phyloP scores from a whole-genome alignment of 2,113 vertebrate genomes.

The Lagopus leucura region DNA sequence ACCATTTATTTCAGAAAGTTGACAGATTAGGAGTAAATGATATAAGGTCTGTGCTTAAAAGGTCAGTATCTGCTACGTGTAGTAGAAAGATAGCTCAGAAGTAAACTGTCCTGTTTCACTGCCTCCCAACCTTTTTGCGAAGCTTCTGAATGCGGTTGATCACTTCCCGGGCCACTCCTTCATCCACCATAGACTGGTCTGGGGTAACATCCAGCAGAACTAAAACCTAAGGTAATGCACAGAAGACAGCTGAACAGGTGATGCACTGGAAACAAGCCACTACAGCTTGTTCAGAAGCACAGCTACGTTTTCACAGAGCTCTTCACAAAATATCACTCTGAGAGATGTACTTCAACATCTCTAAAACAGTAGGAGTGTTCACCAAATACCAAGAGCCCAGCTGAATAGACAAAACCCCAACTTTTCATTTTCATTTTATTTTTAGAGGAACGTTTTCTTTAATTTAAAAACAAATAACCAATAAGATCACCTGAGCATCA shows the following conservation, averaged over 20 bases:
- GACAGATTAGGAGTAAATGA: neutral
- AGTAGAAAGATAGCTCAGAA: neutral
- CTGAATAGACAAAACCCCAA: neutral
- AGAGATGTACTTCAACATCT: neutral
- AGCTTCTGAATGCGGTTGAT: conserved; percentile 99
- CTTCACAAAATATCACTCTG: rapidly evolving
- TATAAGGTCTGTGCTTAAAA: neutral
- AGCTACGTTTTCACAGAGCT: neutral
- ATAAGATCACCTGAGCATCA: conserved; percentile 87
- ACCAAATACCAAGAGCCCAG: neutral
- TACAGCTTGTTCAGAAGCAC: neutral
- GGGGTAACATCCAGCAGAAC: conserved; percentile 92
- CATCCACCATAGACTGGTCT: conserved; percentile 95
- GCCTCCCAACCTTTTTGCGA: conserved; percentile 90
- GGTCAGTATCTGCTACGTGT: neutral
- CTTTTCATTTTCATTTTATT: neutral
- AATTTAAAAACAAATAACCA: neutral
- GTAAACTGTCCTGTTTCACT: neutral
- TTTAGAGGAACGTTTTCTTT: neutral
- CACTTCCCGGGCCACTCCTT: conserved; percentile 95
- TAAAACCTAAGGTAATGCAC: conserved; percentile 80
- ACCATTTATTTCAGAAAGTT: neutral
- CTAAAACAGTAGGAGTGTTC: neutral
- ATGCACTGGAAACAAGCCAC: neutral
- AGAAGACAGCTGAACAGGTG: neutral